Conservation (phyloP, 2,797 vertebrate genomes). For the Intellagama lesueurii region DNA sequence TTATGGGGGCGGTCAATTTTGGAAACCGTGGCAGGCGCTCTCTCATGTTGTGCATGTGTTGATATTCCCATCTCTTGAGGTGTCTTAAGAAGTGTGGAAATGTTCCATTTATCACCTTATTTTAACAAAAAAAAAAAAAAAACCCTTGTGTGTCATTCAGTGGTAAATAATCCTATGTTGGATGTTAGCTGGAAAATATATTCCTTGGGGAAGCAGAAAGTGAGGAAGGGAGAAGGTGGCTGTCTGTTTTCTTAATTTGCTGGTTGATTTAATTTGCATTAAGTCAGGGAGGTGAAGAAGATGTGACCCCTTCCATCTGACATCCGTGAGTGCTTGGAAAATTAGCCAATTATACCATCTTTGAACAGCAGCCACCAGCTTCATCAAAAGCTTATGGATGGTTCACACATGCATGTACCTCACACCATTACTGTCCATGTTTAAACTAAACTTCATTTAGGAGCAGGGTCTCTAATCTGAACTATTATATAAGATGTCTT, state of each 20-base stretch:
- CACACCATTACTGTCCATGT: background rate
- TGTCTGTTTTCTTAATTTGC: conserved; percentile 33
- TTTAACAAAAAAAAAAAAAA: conserved; percentile 19
- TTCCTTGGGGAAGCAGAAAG: background rate
- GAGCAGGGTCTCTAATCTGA: background rate
- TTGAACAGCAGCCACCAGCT: background rate
- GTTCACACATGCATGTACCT: background rate
- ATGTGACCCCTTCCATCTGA: background rate
- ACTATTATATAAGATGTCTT: background rate
- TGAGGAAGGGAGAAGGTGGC: background rate
- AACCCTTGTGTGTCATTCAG: conserved; percentile 2
- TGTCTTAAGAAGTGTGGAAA: conserved; percentile 22
- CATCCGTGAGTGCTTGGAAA: background rate
- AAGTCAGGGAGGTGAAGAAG: background rate
- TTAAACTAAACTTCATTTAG: background rate
- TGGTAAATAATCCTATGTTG: conserved; percentile 14
- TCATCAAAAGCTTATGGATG: background rate
- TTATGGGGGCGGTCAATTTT: background rate
- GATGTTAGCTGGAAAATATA: conserved; percentile 32
- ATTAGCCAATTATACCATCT: background rate
- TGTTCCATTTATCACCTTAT: conserved; percentile 30
- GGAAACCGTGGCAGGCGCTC: background rate
- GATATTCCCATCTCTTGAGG: conserved; percentile 11
- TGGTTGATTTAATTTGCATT: conserved; percentile 26
- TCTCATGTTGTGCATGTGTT: background rate